phyloP scores from a whole-genome alignment of 2,113 vertebrate species.

The Apteryx mantelli region DNA sequence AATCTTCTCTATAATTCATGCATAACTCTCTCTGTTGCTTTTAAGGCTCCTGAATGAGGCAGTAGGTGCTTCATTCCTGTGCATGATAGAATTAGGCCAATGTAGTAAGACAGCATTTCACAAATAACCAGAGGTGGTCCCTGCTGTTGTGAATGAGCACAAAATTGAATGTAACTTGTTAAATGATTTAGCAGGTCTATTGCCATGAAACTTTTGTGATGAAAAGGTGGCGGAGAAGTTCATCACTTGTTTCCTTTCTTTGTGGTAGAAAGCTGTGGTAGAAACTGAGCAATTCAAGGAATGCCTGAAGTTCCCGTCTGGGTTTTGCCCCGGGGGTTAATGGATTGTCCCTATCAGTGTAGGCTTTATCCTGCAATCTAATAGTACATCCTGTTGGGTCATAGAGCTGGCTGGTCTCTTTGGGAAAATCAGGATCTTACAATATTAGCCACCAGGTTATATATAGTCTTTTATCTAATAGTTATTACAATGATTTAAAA shows the following conservation, averaged over 20 bases:
- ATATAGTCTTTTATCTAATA: neutral
- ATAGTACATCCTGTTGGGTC: slow-evolving; percentile 32
- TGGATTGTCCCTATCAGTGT: neutral
- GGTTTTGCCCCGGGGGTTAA: neutral
- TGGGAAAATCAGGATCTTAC: neutral
- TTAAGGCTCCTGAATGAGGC: neutral
- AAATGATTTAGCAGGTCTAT: neutral
- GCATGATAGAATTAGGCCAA: neutral
- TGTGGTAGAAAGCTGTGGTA: neutral
- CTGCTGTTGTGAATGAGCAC: neutral
- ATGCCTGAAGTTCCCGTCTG: neutral
- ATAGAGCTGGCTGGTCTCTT: neutral
- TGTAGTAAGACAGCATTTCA: neutral
- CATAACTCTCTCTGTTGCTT: neutral
- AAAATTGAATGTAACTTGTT: neutral
- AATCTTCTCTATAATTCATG: neutral
- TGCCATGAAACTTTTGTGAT: neutral
- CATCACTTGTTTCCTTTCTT: neutral
- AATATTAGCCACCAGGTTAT: neutral
- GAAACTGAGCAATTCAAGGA: neutral
- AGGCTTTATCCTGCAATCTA: slow-evolving; percentile 35
- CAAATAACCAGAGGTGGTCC: neutral
- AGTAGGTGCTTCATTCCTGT: neutral
- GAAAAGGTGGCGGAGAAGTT: neutral
- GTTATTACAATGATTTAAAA: neutral